Percentiles rank a stretch among this genome's conserved stretches.
Conservation (phyloP, 2,888 invertebrate genomes). For the Ormyrus labotus region DNA sequence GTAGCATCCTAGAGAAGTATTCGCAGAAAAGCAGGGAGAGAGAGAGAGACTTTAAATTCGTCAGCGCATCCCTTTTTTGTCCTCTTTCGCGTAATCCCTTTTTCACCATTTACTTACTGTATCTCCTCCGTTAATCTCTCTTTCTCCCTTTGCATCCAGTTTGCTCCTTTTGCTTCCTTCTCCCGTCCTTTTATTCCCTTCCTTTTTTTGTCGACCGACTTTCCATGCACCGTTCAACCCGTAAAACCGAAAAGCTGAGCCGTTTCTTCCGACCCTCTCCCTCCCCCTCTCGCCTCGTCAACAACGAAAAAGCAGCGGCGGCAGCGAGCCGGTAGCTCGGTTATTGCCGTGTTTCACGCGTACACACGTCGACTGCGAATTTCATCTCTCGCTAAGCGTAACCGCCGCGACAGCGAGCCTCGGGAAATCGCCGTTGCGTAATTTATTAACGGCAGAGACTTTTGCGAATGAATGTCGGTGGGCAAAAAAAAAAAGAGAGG, state of each 20-base stretch:
- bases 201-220: background rate
- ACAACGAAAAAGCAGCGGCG: background rate
- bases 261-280: background rate
- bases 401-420: background rate
- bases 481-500: background rate
- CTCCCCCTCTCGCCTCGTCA: too few species aligned
- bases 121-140: slow-evolving; percentile 4
- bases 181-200: too few species aligned
- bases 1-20: too few species aligned
- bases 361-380: background rate
- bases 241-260: slow-evolving; percentile 2
- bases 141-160: background rate
- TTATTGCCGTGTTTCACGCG: background rate
- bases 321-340: background rate
- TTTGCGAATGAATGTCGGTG: too few species aligned
- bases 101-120: background rate
- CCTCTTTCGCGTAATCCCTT: too few species aligned
- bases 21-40: too few species aligned
- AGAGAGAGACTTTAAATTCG: too few species aligned
- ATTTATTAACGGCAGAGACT: slow-evolving; percentile 39
- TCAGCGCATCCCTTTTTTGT: too few species aligned
- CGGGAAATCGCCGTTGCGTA: slow-evolving; percentile 39
- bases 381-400: background rate
- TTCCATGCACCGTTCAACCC: slow-evolving; percentile 1
- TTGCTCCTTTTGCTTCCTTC: background rate